Evolutionary conservation across 2,113 vertebrate genomes (phyloP).

Genomic region (Pardalotus punctatus): DNA sequence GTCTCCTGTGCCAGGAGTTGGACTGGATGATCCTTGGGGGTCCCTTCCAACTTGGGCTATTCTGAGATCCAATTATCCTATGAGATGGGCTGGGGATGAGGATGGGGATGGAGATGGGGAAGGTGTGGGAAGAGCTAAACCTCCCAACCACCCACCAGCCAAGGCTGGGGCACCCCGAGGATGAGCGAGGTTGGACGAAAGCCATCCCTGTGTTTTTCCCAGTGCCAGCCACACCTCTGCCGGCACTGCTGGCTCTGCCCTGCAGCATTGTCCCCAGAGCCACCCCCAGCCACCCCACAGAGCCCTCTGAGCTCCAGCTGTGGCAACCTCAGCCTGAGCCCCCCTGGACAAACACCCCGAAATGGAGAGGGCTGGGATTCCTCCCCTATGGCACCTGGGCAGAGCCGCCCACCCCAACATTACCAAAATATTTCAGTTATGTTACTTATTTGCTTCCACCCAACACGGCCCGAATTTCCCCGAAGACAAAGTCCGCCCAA

Average conservation of each 20-base stretch:
- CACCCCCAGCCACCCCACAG: not conserved
- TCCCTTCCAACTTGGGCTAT: not conserved
- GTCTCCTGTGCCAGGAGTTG: not conserved
- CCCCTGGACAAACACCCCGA: not conserved
- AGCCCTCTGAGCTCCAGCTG: not conserved
- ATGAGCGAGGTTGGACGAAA: fast-evolving
- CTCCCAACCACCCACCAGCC: not conserved
- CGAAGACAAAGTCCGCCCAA: not conserved
- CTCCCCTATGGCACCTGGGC: not conserved
- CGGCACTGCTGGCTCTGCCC: not conserved
- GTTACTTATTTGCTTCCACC: not conserved
- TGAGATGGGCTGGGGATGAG: not conserved
- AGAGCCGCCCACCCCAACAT: not conserved
- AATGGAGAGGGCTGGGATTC: not conserved
- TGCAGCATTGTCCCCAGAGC: not conserved
- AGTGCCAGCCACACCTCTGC: not conserved
- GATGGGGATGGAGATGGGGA: not conserved
- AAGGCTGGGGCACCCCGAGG: not conserved
- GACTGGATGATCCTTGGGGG: too few relatives aligned
- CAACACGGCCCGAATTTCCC: not conserved
- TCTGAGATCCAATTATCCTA: fast-evolving
- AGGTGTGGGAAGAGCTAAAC: not conserved
- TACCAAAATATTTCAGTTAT: not conserved
- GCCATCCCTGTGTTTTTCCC: not conserved
- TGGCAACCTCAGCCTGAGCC: not conserved